phyloP scores from a whole-genome alignment of 2,888 invertebrate species.

The Phrixothrix hirtus region DNA sequence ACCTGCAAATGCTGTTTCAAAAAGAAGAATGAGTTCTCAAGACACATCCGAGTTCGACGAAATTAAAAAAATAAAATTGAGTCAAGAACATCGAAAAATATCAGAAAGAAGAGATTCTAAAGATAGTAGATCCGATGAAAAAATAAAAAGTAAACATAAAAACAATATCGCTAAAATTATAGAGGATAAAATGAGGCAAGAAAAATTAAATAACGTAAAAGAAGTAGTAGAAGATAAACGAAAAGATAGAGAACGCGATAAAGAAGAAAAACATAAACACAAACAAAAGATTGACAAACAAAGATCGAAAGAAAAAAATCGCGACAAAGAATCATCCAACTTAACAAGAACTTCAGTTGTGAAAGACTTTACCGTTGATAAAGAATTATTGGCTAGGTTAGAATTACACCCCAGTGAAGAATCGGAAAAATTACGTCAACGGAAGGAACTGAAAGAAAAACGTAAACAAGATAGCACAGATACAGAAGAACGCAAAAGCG shows the following conservation, averaged over 20 bases:
- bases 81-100: conserved; percentile 56
- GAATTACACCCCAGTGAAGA: conserved; percentile 63
- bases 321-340: conserved; percentile 49
- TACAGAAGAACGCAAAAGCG: conserved; percentile 48
- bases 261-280: conserved; percentile 40
- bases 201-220: conserved; percentile 58
- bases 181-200: conserved; percentile 65
- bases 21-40: conserved; percentile 79
- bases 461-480: conserved; percentile 58
- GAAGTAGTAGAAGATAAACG: conserved; percentile 57
- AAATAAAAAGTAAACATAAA: conserved; percentile 61
- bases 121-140: conserved; percentile 57
- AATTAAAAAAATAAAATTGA: conserved; percentile 65
- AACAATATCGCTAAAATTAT: conserved; percentile 63
- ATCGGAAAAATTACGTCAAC: conserved; percentile 62
- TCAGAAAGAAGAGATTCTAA: conserved; percentile 72
- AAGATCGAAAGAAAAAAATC: conserved; percentile 44
- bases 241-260: conserved; percentile 52
- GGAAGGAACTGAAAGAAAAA: conserved; percentile 63
- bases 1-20: conserved; percentile 68
- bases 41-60: conserved; percentile 67
- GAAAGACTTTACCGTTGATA: conserved; percentile 55
- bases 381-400: conserved; percentile 63
- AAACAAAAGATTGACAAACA: conserved; percentile 48
- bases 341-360: conserved; percentile 38